Percentiles rank a stretch among this genome's conserved stretches.
phyloP scores from a whole-genome alignment of 53 echinoderm and acorn worm species.

The Stichopus horrens region DNA sequence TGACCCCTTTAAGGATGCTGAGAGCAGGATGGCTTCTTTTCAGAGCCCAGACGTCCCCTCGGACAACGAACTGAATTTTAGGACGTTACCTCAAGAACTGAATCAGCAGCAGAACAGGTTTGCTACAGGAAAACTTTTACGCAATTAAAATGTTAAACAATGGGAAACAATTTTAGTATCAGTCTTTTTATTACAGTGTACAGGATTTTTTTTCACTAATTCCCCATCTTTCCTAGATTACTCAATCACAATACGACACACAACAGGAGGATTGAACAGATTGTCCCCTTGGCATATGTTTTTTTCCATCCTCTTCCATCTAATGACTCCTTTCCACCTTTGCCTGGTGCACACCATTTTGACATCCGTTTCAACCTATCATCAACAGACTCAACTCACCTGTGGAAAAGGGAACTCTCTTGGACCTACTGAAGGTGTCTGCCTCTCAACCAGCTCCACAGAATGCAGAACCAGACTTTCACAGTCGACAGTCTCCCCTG shows the following conservation, averaged over 20 bases:
- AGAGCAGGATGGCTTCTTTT: not conserved
- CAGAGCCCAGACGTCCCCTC: constrained; percentile 24
- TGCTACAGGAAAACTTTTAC: no score
- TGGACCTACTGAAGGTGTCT: constrained; percentile 39
- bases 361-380: not conserved
- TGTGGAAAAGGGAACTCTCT: constrained; percentile 49
- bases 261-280: no score
- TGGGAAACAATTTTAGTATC: no score
- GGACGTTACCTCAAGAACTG: not conserved
- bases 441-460: constrained; percentile 21
- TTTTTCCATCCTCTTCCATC: no score
- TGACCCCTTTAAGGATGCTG: not conserved
- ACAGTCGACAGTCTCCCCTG: constrained; percentile 22
- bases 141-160: no score
- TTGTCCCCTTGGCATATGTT: no score
- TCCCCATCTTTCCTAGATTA: no score
- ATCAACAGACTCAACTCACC: constrained; percentile 16
- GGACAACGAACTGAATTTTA: constrained; percentile 11
- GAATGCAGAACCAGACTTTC: not conserved
- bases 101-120: constrained; percentile 26
- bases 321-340: no score
- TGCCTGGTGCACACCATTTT: not conserved
- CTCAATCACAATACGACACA: no score
- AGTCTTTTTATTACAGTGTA: no score
- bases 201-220: no score